These are phyloP conservation scores for Isaurus tuberculatus DNA, from an alignment of 92 coral and sea anemone genomes.

Conservation along the genomic window DNA sequence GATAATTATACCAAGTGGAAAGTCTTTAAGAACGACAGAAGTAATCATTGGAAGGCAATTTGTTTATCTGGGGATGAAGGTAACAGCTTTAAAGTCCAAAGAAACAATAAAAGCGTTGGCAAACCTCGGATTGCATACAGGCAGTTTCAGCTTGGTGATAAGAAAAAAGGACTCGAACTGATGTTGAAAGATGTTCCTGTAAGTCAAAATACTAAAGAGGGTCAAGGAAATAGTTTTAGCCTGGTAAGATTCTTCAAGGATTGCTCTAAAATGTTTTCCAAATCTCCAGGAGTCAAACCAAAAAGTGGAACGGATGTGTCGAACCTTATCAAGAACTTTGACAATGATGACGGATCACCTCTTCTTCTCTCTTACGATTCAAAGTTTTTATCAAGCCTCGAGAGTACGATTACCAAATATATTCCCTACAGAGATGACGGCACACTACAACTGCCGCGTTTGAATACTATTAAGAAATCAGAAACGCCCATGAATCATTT, in stretches of 20 bases:
- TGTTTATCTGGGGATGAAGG: conserved; percentile 51
- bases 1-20: conserved; percentile 54
- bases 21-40: not conserved
- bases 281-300: not conserved
- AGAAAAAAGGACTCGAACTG: conserved; percentile 49
- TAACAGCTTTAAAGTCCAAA: conserved; percentile 51
- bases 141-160: conserved; percentile 40
- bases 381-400: conserved; percentile 17
- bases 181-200: conserved; percentile 58
- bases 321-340: not conserved
- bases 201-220: conserved; percentile 1
- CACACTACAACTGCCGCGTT: conserved; percentile 14
- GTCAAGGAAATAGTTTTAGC: conserved; percentile 20
- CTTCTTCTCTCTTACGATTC: conserved; percentile 31
- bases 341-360: not conserved
- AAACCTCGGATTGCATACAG: conserved; percentile 36
- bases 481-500: not conserved
- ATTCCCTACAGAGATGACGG: conserved; percentile 20
- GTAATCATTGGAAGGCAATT: conserved; percentile 53
- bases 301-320: not conserved
- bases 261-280: conserved; percentile 25
- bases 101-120: conserved; percentile 29
- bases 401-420: conserved; percentile 22
- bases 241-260: conserved; percentile 55
- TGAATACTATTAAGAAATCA: not conserved